phyloP scores from a whole-genome alignment of 2,888 invertebrate genomes.

The Malthinus seriepunctatus region DNA sequence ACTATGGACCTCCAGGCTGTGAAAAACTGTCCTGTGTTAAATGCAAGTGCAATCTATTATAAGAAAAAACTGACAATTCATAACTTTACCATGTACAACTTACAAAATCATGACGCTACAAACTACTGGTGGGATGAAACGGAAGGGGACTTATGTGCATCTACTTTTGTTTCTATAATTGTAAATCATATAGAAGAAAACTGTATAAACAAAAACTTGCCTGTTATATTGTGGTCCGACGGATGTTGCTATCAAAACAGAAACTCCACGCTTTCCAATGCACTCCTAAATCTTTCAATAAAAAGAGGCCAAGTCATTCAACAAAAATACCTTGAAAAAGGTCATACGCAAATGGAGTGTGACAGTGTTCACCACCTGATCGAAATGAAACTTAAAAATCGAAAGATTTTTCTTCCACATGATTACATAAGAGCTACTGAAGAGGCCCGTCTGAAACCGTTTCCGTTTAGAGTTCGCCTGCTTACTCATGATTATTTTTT shows the following conservation, averaged over 20 bases:
- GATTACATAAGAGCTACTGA: slow-evolving; percentile 14
- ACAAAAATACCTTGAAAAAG: background rate
- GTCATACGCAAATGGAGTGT: background rate
- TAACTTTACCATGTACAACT: background rate
- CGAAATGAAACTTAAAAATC: background rate
- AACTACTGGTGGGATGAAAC: background rate
- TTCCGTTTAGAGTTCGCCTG: background rate
- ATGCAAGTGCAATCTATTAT: background rate
- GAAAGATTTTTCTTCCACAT: background rate
- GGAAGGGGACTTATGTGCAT: background rate
- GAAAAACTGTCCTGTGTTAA: background rate
- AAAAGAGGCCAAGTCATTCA: background rate
- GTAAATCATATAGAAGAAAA: background rate
- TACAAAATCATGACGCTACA: background rate
- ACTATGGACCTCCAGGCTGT: background rate
- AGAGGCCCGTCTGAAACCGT: background rate
- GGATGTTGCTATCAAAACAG: background rate
- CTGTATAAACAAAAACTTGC: background rate
- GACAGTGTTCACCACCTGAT: background rate
- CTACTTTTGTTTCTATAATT: background rate
- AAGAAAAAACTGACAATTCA: background rate
- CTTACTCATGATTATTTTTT: background rate
- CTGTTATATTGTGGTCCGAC: background rate
- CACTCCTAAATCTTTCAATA: background rate
- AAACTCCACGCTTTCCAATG: background rate